A percentile compares a stretch with the other conserved stretches of the same genome.
Conservation (phyloP, 2,888 invertebrate species). For the Margaritifera margaritifera region DNA sequence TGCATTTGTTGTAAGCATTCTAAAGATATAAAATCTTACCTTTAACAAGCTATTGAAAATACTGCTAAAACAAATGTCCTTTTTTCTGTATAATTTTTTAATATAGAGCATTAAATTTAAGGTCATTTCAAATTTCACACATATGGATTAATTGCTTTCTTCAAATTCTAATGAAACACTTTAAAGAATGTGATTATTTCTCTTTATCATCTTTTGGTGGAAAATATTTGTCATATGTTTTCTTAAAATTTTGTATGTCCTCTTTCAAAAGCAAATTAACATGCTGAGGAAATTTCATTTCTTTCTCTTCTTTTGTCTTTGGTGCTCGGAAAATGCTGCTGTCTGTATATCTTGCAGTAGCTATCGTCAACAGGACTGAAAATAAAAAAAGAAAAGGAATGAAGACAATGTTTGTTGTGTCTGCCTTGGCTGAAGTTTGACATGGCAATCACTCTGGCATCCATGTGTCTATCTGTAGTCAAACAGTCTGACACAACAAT, state of each 20-base stretch:
- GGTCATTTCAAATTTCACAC: too few species aligned
- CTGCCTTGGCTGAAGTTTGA: too few species aligned
- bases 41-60: too few species aligned
- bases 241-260: slow-evolving; percentile 8
- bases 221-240: not conserved
- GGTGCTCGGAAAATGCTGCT: slow-evolving; percentile 11
- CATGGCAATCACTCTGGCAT: too few species aligned
- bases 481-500: too few species aligned
- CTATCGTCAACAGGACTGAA: slow-evolving; percentile 17
- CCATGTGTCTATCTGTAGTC: too few species aligned
- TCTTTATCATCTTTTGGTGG: not conserved
- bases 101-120: too few species aligned
- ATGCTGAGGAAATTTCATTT: not conserved
- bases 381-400: not conserved
- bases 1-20: not conserved
- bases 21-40: too few species aligned
- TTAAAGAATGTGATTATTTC: not conserved
- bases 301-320: not conserved
- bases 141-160: too few species aligned
- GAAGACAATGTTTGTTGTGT: too few species aligned
- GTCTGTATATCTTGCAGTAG: slow-evolving; percentile 23
- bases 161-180: not conserved
- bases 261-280: slow-evolving; percentile 9
- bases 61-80: too few species aligned
- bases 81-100: too few species aligned